Percentiles rank a stretch among this genome's conserved stretches.
Conservation (phyloP, 2,113 vertebrate species). For the Microcebus murinus region DNA sequence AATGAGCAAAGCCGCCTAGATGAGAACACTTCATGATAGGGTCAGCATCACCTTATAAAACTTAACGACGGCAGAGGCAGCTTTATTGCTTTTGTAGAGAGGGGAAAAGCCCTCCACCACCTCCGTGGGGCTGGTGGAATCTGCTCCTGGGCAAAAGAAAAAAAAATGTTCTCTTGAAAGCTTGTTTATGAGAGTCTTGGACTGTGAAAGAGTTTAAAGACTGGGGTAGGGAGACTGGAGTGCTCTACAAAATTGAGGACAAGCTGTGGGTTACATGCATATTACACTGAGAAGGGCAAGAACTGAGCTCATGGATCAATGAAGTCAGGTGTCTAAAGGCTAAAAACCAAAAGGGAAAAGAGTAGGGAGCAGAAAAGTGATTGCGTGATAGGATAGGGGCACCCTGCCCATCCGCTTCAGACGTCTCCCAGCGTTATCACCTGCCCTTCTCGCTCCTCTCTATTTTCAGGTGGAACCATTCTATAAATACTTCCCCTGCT, state of each 20-base stretch:
- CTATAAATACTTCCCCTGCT: neutral
- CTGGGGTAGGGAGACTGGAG: neutral
- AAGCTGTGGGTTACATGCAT: neutral
- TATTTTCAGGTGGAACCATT: neutral
- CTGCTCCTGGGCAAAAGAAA: neutral
- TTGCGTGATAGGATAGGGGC: neutral
- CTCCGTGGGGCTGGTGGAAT: neutral
- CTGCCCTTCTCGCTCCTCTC: neutral
- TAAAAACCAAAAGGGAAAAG: neutral
- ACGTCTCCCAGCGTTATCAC: neutral
- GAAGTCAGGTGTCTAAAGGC: neutral
- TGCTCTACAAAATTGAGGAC: neutral
- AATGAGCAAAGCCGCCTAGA: constrained; percentile 45
- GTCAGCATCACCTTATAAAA: constrained; percentile 60
- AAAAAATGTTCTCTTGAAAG: constrained; percentile 1
- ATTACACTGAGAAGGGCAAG: neutral
- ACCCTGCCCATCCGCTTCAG: neutral
- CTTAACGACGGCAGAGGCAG: constrained; percentile 19
- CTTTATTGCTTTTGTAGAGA: constrained; percentile 24
- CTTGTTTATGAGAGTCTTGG: constrained; percentile 5
- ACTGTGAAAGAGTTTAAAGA: constrained; percentile 17
- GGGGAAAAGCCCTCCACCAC: neutral
- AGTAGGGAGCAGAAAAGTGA: neutral
- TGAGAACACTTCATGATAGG: neutral
- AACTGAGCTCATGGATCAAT: neutral